Base-by-base conservation (phyloP, 2,888 invertebrate species). In the Cartodere bifasciata region DNA sequence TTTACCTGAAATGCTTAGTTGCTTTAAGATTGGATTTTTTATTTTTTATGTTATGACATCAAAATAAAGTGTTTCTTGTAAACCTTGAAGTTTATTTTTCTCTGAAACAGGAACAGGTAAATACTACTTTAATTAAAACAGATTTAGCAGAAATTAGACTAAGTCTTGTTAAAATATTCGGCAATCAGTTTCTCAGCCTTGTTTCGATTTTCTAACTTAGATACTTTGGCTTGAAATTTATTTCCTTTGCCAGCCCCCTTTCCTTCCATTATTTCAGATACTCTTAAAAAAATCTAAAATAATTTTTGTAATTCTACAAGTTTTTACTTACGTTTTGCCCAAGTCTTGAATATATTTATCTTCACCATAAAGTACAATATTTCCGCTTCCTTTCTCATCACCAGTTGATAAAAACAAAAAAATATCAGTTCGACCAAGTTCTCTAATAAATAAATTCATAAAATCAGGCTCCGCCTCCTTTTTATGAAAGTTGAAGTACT, bases 381-480 rank as follows among this genome's bases (percentile, higher is more conserved):
- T 70, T 0, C 71, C 72, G 2, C 48, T 42, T 37, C 63, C 74
- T 33, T 72, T 75, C 3, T 72, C 74, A 34, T 85, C 84, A 14
- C 80, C 79, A 0, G 75, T 72, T 0, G 75, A 76, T 29, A 84
- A 46, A 42, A 83, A 75, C 32, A 81, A 57, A 32, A 81, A 68
- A 28, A 77, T 55, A 4, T 62, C 66, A 44, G 60, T 60, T 1
- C 60, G 64, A 23, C 71, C 74, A 29, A 80, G 50, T 39, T 73
- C 75, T 41, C 74, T 72, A 10, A 80, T 62, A 34, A 87, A 65
- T 13, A 66, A 65, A 39, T 72, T 70, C 51, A 82, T 75, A 47
- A 82, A 87, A 46, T 85, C 84, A 4, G 72, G 67, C 41, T 84
- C 85, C 0, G 78, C 84, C 49, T 84, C 85, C 44, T 76, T 79